Percentiles rank a stretch among this genome's conserved stretches.
Conservation (phyloP, 2,888 invertebrate species). For the Chirona hameri region DNA sequence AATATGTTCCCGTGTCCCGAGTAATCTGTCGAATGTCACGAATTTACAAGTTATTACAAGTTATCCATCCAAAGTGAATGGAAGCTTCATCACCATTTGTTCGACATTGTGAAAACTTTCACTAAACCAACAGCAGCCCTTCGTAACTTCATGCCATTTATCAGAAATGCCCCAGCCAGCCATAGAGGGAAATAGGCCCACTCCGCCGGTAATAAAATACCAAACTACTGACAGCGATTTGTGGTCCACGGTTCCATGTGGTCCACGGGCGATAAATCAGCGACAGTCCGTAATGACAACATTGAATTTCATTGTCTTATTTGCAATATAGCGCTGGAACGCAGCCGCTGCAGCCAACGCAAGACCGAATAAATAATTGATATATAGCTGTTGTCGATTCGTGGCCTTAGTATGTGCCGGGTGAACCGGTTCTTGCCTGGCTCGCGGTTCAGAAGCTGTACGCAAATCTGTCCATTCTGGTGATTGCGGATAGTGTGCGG, state of each 20-base stretch:
- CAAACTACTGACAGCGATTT: neutral
- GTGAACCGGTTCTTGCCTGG: neutral
- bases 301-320: slow-evolving; percentile 22
- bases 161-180: neutral
- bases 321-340: slow-evolving; percentile 11
- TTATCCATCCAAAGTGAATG: neutral
- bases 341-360: neutral
- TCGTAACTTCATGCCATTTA: neutral
- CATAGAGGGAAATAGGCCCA: neutral
- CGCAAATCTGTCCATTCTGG: neutral
- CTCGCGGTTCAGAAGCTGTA: neutral
- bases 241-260: neutral
- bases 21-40: too few relatives aligned
- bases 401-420: neutral
- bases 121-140: neutral
- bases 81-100: neutral
- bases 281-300: neutral
- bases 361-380: neutral
- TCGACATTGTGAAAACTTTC: neutral
- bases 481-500: neutral
- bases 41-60: too few relatives aligned
- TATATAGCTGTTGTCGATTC: neutral
- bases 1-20: too few relatives aligned
- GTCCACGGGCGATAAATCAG: neutral
- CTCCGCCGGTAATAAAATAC: neutral